These are phyloP conservation scores for Tetragnatha versicolor DNA, from an alignment of 1,140 invertebrate species.

Conservation along the genomic window DNA sequence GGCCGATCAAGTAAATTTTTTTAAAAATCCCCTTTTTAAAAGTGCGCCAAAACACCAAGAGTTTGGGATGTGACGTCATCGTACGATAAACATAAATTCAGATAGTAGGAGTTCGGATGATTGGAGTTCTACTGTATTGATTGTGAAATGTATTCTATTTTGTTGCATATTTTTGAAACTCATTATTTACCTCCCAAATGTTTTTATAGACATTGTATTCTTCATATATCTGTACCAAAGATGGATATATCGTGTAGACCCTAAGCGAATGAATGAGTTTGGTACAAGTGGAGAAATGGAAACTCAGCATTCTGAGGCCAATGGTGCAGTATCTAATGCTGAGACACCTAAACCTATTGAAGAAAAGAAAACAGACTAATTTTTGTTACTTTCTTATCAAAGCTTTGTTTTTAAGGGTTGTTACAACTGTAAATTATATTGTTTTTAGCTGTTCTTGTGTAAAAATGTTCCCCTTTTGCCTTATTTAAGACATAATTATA, in stretches of 20 bases:
- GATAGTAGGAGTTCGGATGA: too few species aligned
- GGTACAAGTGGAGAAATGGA: constrained; percentile 73
- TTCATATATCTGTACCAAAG: constrained; percentile 98
- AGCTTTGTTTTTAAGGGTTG: constrained; percentile 38
- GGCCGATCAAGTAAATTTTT: too few species aligned
- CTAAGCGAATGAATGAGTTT: constrained; percentile 93
- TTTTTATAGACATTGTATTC: constrained; percentile 90
- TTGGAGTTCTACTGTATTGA: too few species aligned
- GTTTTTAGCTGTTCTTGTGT: not conserved
- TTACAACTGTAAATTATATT: constrained; percentile 34
- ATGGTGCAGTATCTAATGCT: constrained; percentile 22
- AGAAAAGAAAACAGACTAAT: constrained; percentile 39
- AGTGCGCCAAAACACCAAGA: too few species aligned
- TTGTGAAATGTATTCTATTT: too few species aligned
- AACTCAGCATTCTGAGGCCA: constrained; percentile 29
- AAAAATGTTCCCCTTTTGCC: not conserved
- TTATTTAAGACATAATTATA: constrained; percentile 9
- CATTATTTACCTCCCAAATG: not conserved
- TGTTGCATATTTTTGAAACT: constrained; percentile 8
- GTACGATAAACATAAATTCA: too few species aligned
- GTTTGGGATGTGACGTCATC: too few species aligned
- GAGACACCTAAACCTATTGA: constrained; percentile 6
- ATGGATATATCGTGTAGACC: constrained; percentile 97
- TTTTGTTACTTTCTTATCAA: not conserved
- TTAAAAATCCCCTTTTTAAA: too few species aligned